Conservation (phyloP, 2,797 vertebrate genomes). For the Clarias pachynema region DNA sequence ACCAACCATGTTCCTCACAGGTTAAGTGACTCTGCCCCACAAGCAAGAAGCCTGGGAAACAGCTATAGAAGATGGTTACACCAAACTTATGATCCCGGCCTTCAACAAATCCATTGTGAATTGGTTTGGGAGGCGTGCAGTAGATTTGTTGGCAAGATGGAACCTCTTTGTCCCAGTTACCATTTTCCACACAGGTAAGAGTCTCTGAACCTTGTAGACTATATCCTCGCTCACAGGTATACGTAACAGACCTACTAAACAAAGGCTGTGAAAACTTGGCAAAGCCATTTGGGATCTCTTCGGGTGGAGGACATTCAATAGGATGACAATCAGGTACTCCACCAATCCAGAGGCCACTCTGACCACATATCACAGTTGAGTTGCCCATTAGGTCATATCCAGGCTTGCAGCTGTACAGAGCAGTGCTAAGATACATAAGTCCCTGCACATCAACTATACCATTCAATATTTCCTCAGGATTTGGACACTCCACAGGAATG, state of each 20-base stretch:
- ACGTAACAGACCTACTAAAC: slow-evolving; percentile 84
- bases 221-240: slow-evolving; percentile 88
- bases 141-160: slow-evolving; percentile 86
- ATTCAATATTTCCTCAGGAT: slow-evolving; percentile 87
- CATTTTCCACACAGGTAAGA: slow-evolving; percentile 84
- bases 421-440: slow-evolving; percentile 94
- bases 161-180: slow-evolving; percentile 81
- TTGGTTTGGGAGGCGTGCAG: slow-evolving; percentile 86
- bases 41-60: slow-evolving; percentile 92
- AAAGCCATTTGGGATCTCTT: slow-evolving; percentile 82
- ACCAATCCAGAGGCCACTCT: slow-evolving; percentile 92
- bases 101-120: slow-evolving; percentile 95
- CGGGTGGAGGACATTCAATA: slow-evolving; percentile 85
- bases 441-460: slow-evolving; percentile 96
- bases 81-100: slow-evolving; percentile 92
- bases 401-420: slow-evolving; percentile 89
- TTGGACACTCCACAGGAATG: slow-evolving; percentile 90
- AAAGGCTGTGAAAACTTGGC: slow-evolving; percentile 82
- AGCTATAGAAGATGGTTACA: slow-evolving; percentile 96
- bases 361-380: slow-evolving; percentile 88
- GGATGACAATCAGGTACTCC: slow-evolving; percentile 86
- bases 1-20: slow-evolving; percentile 93
- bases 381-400: slow-evolving; percentile 90
- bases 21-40: slow-evolving; percentile 89
- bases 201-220: slow-evolving; percentile 83